Conservation (phyloP, 2,797 vertebrate genomes). For the Macropodus opercularis region DNA sequence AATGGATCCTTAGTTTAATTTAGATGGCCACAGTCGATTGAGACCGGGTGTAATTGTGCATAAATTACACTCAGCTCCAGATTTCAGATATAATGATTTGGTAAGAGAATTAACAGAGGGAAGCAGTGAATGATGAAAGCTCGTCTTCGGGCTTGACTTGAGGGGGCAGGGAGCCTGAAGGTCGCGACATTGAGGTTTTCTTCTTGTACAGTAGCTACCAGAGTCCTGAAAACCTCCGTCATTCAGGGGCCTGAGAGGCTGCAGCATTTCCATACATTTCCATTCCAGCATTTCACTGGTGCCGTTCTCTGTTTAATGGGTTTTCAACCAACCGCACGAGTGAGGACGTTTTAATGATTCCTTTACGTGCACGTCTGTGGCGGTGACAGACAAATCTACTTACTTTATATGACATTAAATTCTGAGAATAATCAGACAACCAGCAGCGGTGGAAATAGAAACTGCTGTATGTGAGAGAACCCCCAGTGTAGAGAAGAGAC, state of each 20-base stretch:
- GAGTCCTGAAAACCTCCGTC: conserved; percentile 29
- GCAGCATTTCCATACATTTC: conserved; percentile 75
- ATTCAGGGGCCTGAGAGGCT: conserved; percentile 20
- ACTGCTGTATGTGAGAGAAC: conserved; percentile 1
- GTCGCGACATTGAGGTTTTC: conserved; percentile 16
- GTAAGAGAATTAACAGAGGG: conserved; percentile 44
- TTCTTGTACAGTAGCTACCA: conserved; percentile 19
- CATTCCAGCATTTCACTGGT: conserved; percentile 60
- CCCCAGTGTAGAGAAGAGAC: neutral
- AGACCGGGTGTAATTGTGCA: conserved; percentile 54
- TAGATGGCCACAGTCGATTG: conserved; percentile 64
- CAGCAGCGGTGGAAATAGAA: conserved; percentile 16
- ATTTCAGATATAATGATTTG: conserved; percentile 67
- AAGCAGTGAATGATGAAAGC: conserved; percentile 57
- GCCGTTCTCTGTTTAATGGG: conserved; percentile 51
- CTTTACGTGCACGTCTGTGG: conserved; percentile 6
- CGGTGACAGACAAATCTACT: neutral
- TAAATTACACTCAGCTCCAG: conserved; percentile 55
- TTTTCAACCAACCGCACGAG: conserved; percentile 41
- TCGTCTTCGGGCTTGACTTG: conserved; percentile 26
- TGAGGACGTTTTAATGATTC: conserved; percentile 39
- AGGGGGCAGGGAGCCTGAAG: conserved; percentile 44
- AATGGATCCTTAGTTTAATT: conserved; percentile 60
- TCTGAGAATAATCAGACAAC: conserved; percentile 42
- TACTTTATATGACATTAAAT: conserved; percentile 30